phyloP scores from a whole-genome alignment of 2,797 vertebrate species.

The Pipistrellus pygmaeus region DNA sequence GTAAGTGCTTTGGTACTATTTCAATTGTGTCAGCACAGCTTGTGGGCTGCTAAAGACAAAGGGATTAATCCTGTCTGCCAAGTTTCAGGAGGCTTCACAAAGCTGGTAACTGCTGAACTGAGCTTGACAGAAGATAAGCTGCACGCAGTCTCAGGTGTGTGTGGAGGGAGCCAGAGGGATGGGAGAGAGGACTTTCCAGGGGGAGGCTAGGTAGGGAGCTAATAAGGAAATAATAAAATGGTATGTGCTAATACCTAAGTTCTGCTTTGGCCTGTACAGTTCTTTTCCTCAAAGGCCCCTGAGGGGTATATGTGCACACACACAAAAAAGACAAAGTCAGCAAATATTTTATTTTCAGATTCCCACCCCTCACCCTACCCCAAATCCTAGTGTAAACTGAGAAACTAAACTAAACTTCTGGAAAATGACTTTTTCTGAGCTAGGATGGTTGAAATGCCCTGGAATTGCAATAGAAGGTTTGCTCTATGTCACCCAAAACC shows the following conservation, averaged over 20 bases:
- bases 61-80: constrained; percentile 57
- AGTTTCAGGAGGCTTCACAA: background rate
- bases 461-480: background rate
- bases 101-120: background rate
- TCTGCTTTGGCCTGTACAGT: background rate
- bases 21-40: constrained; percentile 64
- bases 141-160: background rate
- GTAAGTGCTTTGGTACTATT: background rate
- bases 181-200: background rate
- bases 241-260: background rate
- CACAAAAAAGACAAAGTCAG: background rate
- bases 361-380: background rate
- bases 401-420: background rate
- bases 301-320: background rate
- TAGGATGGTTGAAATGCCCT: background rate
- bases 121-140: background rate
- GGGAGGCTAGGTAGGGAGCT: background rate
- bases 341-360: background rate
- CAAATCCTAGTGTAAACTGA: background rate
- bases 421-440: background rate
- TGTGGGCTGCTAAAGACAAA: constrained; percentile 63
- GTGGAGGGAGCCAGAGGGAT: accelerated
- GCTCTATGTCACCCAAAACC: background rate
- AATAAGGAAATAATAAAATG: background rate
- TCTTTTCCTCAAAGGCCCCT: background rate